Evolutionary conservation across 1,140 invertebrate species (phyloP), one percentile per base, ranked within the genome.

Genomic region (Drosophila bocqueti): DNA sequence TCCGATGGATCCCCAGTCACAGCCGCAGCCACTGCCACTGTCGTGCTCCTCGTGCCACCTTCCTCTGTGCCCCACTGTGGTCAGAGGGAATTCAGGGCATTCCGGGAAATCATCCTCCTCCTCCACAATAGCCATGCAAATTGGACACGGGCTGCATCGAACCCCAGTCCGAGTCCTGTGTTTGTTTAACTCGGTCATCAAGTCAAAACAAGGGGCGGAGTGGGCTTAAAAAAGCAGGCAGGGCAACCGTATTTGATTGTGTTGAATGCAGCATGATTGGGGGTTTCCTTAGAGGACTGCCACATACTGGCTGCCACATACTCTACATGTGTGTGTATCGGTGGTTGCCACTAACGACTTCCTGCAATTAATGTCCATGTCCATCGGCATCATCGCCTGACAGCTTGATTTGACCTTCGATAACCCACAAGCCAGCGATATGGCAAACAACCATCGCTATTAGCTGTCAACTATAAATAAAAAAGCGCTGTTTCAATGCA

Each of bases 181-280:
- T 73, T 72, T 73, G 69, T 59, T 73, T 73, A 73, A 73, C 69
- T 73, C 38, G 69, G 69, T 59, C 67, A 73, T 73, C 66, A 72
- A 73, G 69, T 72, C 69, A 73, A 73, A 73, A 72, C 66, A 73
- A 73, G 66, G 40, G 68, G 43, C 18, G 68, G 42, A 49, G 24
- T 26, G 50, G 34, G 24, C 8, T 34, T 6, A 34, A 55, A 31
- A 4, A 26, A n/a, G 26, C n/a, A 16, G 13, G 26, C 26, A 26
- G 43, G 38, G 40, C 24, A 34, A 6, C 36, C 50, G 29, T 54
- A 54, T 54, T 54, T 54, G 52, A 55, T 40, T 38, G 45, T 59
- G 43, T 67, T 67, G 66, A 67, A 57, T 72, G 52, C 66, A 49
- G 24, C 66, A 42, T 73, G 66, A 72, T 72, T 69, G 66, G 52